phyloP scores from a whole-genome alignment of 2,797 vertebrate genomes.

The Cryptoprocta ferox region DNA sequence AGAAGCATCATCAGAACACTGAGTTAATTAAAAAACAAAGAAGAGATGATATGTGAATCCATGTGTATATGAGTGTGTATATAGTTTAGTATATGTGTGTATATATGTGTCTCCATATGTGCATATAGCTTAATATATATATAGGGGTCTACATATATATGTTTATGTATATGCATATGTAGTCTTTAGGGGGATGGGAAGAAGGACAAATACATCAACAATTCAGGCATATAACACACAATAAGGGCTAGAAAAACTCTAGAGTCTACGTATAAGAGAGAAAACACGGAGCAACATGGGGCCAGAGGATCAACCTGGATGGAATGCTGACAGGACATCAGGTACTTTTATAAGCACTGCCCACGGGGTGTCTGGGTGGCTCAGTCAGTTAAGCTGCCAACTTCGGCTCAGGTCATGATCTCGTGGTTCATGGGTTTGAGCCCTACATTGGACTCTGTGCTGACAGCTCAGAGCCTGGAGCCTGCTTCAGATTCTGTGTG shows the following conservation, averaged over 20 bases:
- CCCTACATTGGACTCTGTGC: too few species aligned
- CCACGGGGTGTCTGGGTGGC: too few species aligned
- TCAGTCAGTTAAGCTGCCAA: accelerated
- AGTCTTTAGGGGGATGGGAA: not conserved
- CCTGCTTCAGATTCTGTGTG: too few species aligned
- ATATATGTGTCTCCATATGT: not conserved
- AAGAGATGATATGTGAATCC: not conserved
- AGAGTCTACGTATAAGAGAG: not conserved
- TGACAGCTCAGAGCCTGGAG: too few species aligned
- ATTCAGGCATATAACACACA: not conserved
- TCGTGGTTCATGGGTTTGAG: too few species aligned
- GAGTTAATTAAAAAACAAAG: not conserved
- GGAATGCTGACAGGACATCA: not conserved
- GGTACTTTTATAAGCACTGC: not conserved
- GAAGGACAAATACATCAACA: not conserved
- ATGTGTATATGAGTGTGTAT: not conserved
- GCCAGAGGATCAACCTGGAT: not conserved
- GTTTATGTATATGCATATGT: too few species aligned
- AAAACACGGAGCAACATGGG: not conserved
- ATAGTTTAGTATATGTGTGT: not conserved
- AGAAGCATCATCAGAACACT: not conserved
- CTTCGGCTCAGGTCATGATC: too few species aligned
- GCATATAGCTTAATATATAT: not conserved
- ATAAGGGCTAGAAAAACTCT: not conserved
- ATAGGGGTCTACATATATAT: too few species aligned